A percentile compares a stretch with the other conserved stretches of the same genome.
phyloP scores from a whole-genome alignment of 2,797 vertebrate species.

The Pseudochirops corinnae region DNA sequence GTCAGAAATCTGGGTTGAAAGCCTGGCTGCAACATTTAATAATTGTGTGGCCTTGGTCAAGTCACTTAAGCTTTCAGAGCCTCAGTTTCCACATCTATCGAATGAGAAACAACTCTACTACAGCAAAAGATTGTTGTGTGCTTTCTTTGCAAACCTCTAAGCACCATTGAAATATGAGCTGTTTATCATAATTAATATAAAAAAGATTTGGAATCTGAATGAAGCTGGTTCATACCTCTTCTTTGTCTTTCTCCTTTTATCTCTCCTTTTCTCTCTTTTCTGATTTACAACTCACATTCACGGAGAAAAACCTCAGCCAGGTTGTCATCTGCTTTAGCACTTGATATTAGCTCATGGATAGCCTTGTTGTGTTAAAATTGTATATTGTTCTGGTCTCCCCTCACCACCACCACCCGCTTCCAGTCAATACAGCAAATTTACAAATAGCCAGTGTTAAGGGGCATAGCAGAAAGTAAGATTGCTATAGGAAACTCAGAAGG shows the following conservation, averaged over 20 bases:
- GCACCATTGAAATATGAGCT: not conserved
- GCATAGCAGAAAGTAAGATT: not conserved
- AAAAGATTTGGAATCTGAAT: not conserved
- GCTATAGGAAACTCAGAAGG: not conserved
- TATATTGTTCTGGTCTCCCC: not conserved
- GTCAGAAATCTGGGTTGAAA: not conserved
- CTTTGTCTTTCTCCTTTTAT: not conserved
- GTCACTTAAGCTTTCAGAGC: not conserved
- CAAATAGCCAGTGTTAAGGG: not conserved
- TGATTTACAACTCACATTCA: not conserved
- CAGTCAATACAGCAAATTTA: not conserved
- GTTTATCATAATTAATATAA: not conserved
- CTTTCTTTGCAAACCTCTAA: not conserved
- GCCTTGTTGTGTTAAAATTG: not conserved
- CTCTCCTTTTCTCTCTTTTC: not conserved
- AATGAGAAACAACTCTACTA: not conserved
- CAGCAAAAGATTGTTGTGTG: not conserved
- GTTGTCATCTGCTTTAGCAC: not conserved
- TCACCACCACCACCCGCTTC: not conserved
- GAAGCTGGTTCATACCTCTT: not conserved
- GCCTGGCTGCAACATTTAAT: not conserved
- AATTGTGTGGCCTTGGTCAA: slow-evolving; percentile 5
- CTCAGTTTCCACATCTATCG: not conserved
- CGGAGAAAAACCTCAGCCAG: not conserved
- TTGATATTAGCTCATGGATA: not conserved